Percentiles rank a stretch among this genome's conserved stretches.
Evolutionary conservation across 2,113 vertebrate species (phyloP).

Genomic region (Notothenia rossii): DNA sequence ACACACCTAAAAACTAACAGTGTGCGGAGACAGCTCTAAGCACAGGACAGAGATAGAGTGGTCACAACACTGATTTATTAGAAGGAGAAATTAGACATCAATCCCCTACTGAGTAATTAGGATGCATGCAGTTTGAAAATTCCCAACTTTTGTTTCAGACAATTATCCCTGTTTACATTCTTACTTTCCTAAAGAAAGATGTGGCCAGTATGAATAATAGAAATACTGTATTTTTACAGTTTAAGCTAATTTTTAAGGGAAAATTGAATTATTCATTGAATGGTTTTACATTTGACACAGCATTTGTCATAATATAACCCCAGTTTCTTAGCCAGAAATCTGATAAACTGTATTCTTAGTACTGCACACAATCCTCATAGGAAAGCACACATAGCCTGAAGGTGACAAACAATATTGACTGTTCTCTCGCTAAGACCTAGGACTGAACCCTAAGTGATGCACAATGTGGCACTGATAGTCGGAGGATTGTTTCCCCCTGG

Average conservation of each 20-base stretch:
- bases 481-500: not conserved
- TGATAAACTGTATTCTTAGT: constrained; percentile 1
- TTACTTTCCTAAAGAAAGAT: constrained; percentile 26
- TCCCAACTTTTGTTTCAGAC: constrained; percentile 42
- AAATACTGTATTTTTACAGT: not conserved
- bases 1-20: constrained; percentile 8
- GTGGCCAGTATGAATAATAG: constrained; percentile 5
- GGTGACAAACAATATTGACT: not conserved
- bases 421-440: not conserved
- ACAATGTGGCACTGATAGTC: not conserved
- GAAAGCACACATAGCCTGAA: not conserved
- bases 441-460: constrained; percentile 5
- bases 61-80: constrained; percentile 31
- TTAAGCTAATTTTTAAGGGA: not conserved
- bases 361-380: not conserved
- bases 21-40: constrained; percentile 8
- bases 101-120: constrained; percentile 38
- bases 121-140: constrained; percentile 43
- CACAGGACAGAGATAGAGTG: constrained; percentile 33
- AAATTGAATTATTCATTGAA: constrained; percentile 1
- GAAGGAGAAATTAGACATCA: constrained; percentile 41
- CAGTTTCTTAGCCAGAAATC: not conserved
- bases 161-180: constrained; percentile 19
- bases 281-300: not conserved
- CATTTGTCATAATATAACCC: not conserved